Evolutionary conservation across 2,113 vertebrate species (phyloP), one percentile per base, ranked within the genome.

Genomic region (Circaetus gallicus): DNA sequence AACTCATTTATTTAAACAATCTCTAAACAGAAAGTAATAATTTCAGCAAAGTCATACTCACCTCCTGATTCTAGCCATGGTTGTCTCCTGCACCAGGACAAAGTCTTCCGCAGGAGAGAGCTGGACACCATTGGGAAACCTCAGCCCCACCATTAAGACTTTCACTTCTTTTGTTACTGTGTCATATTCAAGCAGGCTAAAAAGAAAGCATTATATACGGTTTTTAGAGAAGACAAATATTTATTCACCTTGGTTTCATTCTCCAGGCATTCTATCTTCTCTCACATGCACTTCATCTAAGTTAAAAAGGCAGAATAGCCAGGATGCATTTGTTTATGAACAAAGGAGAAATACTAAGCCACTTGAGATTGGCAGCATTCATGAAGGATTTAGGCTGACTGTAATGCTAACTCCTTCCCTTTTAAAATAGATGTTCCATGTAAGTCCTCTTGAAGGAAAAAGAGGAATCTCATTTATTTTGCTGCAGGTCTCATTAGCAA

Each of bases 21-120:
- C 31, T 63, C 43, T 63, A 66, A 42, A 63, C 9, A 53, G 34
- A 80, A 8, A 69, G 9, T 36, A 82, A 28, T 38, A 42, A 32
- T 34, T 86, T 17, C 74, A 76, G 29, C 53, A 71, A 66, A 67
- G 43, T 65, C 38, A 67, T 78, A 45, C 89, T 73, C 14, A 98
- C 99, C 99, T 99, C 80, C 98, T 98, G 95, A 99, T 99, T 91
- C 99, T 99, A 50, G 99, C 99, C 99, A 99, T 99, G 58, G 99
- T 99, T n/a, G 98, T 99, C 97, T 99, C 99, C 3, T 97, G 98
- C 76, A 99, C 99, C 82, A 99, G 97, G 70, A 99, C 98, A n/a
- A 99, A 99, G 94, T 99, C 99, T 97, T 99, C 99, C 0, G 98
- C 98, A 3, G 99, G 99, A 71, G 99, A 99, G 24, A 99, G 98